A percentile compares a stretch with the other conserved stretches of the same genome.
phyloP scores from a whole-genome alignment of 1,140 invertebrate species.

The Latrodectus geometricus region DNA sequence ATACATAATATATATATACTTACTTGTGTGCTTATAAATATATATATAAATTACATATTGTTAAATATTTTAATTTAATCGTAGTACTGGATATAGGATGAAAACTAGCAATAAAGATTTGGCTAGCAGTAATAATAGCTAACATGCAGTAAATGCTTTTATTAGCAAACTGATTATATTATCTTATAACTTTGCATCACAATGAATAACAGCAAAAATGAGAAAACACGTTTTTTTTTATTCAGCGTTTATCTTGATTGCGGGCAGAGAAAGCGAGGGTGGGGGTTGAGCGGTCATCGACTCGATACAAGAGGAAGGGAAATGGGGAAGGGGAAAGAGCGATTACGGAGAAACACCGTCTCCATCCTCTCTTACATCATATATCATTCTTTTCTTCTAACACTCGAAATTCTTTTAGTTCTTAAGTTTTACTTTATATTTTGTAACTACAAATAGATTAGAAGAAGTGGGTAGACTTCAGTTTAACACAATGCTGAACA shows the following conservation, averaged over 20 bases:
- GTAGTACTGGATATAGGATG: background rate
- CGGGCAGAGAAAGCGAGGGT: background rate
- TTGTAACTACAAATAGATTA: background rate
- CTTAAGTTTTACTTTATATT: background rate
- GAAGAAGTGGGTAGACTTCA: background rate
- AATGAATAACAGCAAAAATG: background rate
- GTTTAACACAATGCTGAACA: background rate
- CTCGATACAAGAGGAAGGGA: background rate
- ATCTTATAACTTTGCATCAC: too few relatives aligned
- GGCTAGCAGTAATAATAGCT: background rate
- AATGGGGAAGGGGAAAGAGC: background rate
- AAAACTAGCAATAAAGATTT: background rate
- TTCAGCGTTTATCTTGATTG: background rate
- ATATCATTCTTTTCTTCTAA: background rate
- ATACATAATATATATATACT: too few relatives aligned
- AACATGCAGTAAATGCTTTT: background rate
- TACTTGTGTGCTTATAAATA: too few relatives aligned
- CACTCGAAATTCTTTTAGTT: too few relatives aligned
- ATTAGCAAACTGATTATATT: too few relatives aligned
- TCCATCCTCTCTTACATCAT: background rate
- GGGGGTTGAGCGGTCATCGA: background rate
- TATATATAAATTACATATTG: too few relatives aligned
- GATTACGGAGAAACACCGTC: background rate
- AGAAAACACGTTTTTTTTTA: background rate
- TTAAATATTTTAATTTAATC: background rate